phyloP scores from a whole-genome alignment of 2,113 vertebrate species.

The Hoplias malabaricus region DNA sequence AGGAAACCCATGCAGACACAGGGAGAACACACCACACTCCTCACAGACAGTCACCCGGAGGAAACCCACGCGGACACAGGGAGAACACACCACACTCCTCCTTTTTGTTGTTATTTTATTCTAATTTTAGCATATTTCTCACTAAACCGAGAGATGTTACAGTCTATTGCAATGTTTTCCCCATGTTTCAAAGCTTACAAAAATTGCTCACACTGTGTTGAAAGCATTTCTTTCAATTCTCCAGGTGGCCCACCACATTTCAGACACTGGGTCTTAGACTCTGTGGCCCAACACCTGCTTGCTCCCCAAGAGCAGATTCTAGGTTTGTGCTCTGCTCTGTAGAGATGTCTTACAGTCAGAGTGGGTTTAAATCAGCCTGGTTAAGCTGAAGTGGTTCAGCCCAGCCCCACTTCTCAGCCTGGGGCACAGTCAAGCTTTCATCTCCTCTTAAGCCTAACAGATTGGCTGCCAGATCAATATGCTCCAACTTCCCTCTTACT shows the following conservation, averaged over 20 bases:
- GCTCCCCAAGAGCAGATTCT: not conserved
- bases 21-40: too few species aligned
- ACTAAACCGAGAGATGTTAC: too few species aligned
- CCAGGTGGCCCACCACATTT: not conserved
- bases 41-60: too few species aligned
- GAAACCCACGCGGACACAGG: too few species aligned
- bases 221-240: not conserved
- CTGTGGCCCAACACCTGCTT: not conserved
- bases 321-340: not conserved
- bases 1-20: too few species aligned
- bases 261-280: not conserved
- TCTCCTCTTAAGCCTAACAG: slow-evolving; percentile 50
- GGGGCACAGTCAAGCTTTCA: slow-evolving; percentile 59
- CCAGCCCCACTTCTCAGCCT: not conserved
- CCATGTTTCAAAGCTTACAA: too few species aligned
- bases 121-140: too few species aligned
- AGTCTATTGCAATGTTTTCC: too few species aligned
- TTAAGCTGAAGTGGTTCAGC: slow-evolving; percentile 35
- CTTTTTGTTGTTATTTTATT: too few species aligned
- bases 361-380: slow-evolving; percentile 31
- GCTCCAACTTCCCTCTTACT: slow-evolving; percentile 36
- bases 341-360: slow-evolving; percentile 11
- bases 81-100: too few species aligned
- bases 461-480: slow-evolving; percentile 53
- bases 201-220: not conserved